phyloP scores from a whole-genome alignment of 2,113 vertebrate species.

The Dicaeum eximium region DNA sequence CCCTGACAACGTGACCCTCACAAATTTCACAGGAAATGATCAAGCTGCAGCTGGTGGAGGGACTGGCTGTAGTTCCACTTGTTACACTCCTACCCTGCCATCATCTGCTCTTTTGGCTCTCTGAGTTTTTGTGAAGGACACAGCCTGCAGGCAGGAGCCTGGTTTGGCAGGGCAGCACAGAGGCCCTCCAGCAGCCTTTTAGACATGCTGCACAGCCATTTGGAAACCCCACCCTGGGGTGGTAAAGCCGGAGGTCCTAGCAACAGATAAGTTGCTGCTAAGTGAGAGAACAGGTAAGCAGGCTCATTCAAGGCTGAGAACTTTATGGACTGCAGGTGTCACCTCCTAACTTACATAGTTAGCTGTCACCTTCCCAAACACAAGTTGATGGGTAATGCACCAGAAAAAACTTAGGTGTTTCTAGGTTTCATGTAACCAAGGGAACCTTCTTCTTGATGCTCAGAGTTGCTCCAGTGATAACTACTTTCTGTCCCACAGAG shows the following conservation, averaged over 20 bases:
- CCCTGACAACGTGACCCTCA: background rate
- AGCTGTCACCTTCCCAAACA: background rate
- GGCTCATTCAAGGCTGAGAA: background rate
- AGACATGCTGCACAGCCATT: background rate
- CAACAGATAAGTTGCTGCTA: background rate
- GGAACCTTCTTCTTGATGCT: background rate
- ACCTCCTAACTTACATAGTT: background rate
- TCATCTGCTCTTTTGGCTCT: background rate
- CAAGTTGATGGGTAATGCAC: background rate
- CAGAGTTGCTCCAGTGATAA: background rate
- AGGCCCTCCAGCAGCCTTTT: background rate
- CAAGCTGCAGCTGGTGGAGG: constrained; percentile 15
- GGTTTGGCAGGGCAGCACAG: background rate
- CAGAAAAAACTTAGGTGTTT: background rate
- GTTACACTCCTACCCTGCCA: background rate
- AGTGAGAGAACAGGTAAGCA: background rate
- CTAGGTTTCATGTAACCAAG: background rate
- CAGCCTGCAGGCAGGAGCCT: background rate
- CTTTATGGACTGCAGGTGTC: background rate
- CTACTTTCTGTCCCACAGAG: background rate
- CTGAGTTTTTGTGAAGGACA: background rate
- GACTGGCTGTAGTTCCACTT: background rate
- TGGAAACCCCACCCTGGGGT: background rate
- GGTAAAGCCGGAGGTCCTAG: background rate
- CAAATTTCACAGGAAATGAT: background rate